These are phyloP conservation scores for Oxyscelio sp. DNA, from an alignment of 2,888 invertebrate genomes.

Conservation along the genomic window DNA sequence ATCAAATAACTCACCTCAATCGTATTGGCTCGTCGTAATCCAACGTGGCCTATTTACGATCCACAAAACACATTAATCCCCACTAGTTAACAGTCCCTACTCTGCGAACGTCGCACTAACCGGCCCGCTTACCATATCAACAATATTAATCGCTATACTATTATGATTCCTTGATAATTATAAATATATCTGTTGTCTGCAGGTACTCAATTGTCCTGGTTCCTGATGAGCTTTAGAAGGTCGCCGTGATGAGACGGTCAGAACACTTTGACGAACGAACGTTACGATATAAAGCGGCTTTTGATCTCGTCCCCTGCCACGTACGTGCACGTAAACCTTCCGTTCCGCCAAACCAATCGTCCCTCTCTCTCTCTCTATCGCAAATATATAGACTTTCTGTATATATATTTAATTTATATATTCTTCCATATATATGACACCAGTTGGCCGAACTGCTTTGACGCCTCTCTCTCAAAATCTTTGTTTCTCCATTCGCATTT, in stretches of 20 bases:
- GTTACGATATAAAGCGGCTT: slow-evolving; percentile 55
- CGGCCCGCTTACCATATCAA: slow-evolving; percentile 28
- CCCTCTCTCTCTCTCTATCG: slow-evolving; percentile 49
- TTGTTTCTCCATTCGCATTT: slow-evolving; percentile 54
- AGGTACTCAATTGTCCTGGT: slow-evolving; percentile 87
- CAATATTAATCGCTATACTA: slow-evolving; percentile 68
- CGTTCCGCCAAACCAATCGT: slow-evolving; percentile 54
- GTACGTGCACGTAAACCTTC: slow-evolving; percentile 59
- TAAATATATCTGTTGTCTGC: slow-evolving; percentile 87
- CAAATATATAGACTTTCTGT: slow-evolving; percentile 73
- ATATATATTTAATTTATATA: slow-evolving; percentile 73
- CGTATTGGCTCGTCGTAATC: slow-evolving; percentile 40
- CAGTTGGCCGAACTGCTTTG: slow-evolving; percentile 59
- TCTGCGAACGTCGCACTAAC: slow-evolving; percentile 56
- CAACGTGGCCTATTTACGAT: slow-evolving; percentile 41
- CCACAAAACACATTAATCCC: slow-evolving; percentile 65
- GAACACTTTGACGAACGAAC: slow-evolving; percentile 64
- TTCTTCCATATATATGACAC: slow-evolving; percentile 66
- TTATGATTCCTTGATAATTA: slow-evolving; percentile 78
- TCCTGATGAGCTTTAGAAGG: slow-evolving; percentile 79
- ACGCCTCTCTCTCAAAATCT: slow-evolving; percentile 22
- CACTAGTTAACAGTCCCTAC: slow-evolving; percentile 65
- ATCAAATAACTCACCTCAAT: slow-evolving; percentile 68
- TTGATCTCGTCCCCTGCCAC: slow-evolving; percentile 47
- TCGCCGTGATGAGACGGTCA: slow-evolving; percentile 51